Evolutionary conservation across 2,888 invertebrate genomes (phyloP).

Genomic region (Seira ritae): DNA sequence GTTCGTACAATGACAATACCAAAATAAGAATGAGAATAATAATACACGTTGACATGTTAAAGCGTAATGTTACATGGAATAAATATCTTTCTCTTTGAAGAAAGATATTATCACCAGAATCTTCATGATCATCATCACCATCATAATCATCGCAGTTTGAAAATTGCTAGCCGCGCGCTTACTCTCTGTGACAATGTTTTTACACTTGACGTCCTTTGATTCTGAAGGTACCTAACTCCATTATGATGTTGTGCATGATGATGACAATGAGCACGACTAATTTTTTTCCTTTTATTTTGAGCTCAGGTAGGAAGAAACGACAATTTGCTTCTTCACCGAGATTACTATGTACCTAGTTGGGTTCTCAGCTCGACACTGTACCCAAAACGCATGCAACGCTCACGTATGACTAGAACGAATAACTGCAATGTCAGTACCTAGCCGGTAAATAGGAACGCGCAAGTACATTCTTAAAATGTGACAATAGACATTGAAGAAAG

Average conservation of each 20-base stretch:
- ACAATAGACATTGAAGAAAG: too few relatives aligned
- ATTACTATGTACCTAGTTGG: too few relatives aligned
- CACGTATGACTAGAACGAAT: too few relatives aligned
- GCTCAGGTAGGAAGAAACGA: too few relatives aligned
- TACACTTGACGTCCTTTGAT: constrained; percentile 11
- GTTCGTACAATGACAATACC: background rate
- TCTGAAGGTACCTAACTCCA: background rate
- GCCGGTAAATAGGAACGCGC: too few relatives aligned
- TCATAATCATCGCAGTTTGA: background rate
- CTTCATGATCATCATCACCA: background rate
- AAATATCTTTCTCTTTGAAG: background rate
- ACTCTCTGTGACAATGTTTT: constrained; percentile 17
- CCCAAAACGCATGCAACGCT: too few relatives aligned
- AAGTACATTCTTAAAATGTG: too few relatives aligned
- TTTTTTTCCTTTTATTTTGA: background rate
- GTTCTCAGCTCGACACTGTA: too few relatives aligned
- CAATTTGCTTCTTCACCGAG: too few relatives aligned
- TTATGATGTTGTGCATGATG: background rate
- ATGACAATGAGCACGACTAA: constrained; percentile 36
- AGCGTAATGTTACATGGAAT: background rate
- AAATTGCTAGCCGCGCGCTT: constrained; percentile 10
- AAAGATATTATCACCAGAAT: background rate
- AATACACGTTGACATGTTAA: constrained; percentile 14
- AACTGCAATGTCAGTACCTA: too few relatives aligned
- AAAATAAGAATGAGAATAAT: background rate